Evolutionary conservation across 2,888 invertebrate species (phyloP).

Genomic region (Dryadula phaetusa): DNA sequence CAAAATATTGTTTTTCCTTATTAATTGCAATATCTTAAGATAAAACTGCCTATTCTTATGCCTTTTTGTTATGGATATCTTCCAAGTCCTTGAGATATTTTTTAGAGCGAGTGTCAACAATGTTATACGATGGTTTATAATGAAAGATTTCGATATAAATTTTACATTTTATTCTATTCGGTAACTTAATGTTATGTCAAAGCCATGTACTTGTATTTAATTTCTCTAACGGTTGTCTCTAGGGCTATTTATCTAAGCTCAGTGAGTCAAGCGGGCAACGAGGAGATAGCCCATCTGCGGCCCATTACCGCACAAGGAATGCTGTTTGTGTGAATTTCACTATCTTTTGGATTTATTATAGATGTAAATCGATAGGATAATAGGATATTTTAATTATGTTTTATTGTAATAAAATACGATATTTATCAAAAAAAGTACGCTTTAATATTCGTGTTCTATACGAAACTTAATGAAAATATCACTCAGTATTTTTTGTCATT

Average conservation of each 20-base stretch:
- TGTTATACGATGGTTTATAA: too few relatives aligned
- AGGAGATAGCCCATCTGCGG: slow-evolving; percentile 44
- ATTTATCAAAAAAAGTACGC: too few relatives aligned
- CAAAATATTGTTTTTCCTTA: not conserved
- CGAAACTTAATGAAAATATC: too few relatives aligned
- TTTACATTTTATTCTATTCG: too few relatives aligned
- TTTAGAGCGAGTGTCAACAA: too few relatives aligned
- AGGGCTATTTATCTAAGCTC: slow-evolving; percentile 36
- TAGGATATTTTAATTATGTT: not conserved
- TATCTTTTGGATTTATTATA: slow-evolving; percentile 39
- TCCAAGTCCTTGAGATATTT: too few relatives aligned
- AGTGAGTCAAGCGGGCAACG: slow-evolving; percentile 44
- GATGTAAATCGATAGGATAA: not conserved
- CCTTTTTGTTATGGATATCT: not conserved
- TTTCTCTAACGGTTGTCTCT: slow-evolving; percentile 20
- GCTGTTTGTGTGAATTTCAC: slow-evolving; percentile 45
- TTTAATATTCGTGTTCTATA: too few relatives aligned
- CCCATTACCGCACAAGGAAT: slow-evolving; percentile 47
- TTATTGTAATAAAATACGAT: not conserved
- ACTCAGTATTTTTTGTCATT: too few relatives aligned
- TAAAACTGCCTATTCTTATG: not conserved
- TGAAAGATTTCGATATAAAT: too few relatives aligned
- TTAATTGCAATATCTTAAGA: not conserved
- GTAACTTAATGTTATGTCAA: not conserved
- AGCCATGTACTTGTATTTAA: slow-evolving; percentile 9